These are phyloP conservation scores for Orthosia incerta DNA, from an alignment of 2,888 invertebrate species.

Conservation along the genomic window DNA sequence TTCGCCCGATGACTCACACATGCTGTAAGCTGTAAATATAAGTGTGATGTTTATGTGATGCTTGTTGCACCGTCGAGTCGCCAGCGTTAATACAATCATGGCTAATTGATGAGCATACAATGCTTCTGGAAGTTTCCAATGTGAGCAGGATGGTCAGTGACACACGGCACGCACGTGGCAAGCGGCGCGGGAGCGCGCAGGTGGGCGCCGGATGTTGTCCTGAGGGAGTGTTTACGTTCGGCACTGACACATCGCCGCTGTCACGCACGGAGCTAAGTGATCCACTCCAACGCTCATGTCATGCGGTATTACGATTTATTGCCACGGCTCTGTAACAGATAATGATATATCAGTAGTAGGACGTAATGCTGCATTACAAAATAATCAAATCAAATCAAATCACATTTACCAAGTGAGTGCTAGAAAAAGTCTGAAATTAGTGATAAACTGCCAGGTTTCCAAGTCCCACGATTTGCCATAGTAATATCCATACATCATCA, in stretches of 20 bases:
- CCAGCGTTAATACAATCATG: constrained; percentile 19
- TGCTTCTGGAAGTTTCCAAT: constrained; percentile 36
- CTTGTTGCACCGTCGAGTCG: not conserved
- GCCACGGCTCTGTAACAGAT: not conserved
- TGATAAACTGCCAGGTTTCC: no score
- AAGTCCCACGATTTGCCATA: no score
- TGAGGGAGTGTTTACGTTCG: constrained; percentile 36
- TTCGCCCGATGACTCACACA: constrained; percentile 51
- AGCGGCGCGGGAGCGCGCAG: constrained; percentile 10
- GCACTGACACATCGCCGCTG: constrained; percentile 14
- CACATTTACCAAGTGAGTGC: no score
- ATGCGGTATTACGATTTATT: constrained; percentile 11
- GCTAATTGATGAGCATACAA: constrained; percentile 16
- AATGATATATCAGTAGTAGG: constrained; percentile 13
- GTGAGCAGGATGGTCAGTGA: constrained; percentile 14
- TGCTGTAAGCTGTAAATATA: constrained; percentile 41
- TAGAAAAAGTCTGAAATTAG: no score
- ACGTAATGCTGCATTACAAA: constrained; percentile 3
- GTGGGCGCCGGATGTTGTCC: constrained; percentile 30
- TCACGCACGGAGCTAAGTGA: constrained; percentile 22
- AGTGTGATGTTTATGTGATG: constrained; percentile 20
- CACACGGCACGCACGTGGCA: constrained; percentile 8
- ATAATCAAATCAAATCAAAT: not conserved
- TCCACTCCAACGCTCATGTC: constrained; percentile 25
- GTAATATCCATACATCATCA: no score